These are phyloP conservation scores for Hirtodrosophila trivittata DNA, from an alignment of 2,888 invertebrate genomes.

Conservation along the genomic window DNA sequence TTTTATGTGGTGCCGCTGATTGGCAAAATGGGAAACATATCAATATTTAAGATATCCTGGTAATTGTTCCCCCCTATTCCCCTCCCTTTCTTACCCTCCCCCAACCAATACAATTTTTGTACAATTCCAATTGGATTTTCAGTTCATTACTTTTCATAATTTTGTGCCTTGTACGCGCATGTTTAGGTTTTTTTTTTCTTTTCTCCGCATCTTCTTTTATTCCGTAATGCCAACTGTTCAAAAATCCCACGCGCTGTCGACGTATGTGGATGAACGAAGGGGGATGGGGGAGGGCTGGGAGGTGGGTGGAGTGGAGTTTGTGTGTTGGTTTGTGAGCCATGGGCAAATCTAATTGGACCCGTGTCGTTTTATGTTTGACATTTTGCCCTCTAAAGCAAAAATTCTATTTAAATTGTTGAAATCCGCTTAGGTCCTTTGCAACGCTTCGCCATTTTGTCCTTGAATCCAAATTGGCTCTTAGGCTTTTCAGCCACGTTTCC, in stretches of 20 bases:
- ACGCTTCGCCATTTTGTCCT: conserved; percentile 34
- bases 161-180: conserved; percentile 38
- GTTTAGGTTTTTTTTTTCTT: conserved; percentile 18
- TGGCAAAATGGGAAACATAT: too few species aligned
- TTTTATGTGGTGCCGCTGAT: too few species aligned
- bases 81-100: too few species aligned
- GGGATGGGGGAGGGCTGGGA: neutral
- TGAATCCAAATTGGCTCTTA: conserved; percentile 25
- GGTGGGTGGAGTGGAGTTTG: conserved; percentile 2
- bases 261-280: conserved; percentile 3
- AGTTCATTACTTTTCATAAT: conserved; percentile 75
- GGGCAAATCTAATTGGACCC: conserved; percentile 67
- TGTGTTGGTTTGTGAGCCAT: conserved; percentile 17
- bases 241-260: conserved; percentile 65
- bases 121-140: conserved; percentile 59
- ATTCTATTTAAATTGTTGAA: conserved; percentile 72
- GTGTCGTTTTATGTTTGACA: conserved; percentile 64
- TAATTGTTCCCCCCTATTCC: too few species aligned
- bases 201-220: conserved; percentile 4
- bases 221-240: conserved; percentile 57
- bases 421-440: conserved; percentile 60
- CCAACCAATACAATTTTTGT: conserved; percentile 12
- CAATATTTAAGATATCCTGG: too few species aligned
- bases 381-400: conserved; percentile 61
- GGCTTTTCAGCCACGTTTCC: conserved; percentile 26